Evolutionary conservation across 2,888 invertebrate genomes (phyloP), one percentile per base, ranked within the genome.

Genomic region (Drosophila prostipennis): DNA sequence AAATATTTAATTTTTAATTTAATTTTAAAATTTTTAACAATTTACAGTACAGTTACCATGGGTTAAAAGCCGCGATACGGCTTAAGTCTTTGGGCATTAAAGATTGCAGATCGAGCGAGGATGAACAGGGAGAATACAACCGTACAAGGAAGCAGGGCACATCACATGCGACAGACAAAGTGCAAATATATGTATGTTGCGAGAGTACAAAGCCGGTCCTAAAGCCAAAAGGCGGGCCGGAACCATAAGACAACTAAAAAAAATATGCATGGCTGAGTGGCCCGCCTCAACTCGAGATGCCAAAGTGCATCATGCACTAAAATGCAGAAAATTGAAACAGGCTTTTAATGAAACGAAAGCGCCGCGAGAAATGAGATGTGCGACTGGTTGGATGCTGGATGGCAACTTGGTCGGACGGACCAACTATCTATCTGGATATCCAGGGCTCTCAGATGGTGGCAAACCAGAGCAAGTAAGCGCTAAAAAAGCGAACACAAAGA

Each of bases 321-420:
- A 86, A 86, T 82, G 82, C 86, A 86, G 87, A 89, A 89, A 90
- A 90, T 89, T 87, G 89, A 90, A 90, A 90, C 83, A 85, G 90
- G 89, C 90, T 90, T 90, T 89, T 87, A 89, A 89, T 87, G 88
- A 90, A 81, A 78, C 74, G 78, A 80, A 84, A 83, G 78, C 74
- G 80, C 80, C 80, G 80, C 81, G n/a, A 65, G 46, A 65, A 58
- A 63, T 59, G 59, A 57, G 60, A 51, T 57, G 49, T 40, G 49
- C 29, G 55, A 26, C 29, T 32, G 64, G 45, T 8, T 36, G 45
- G 36, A 42, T n/a, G 16, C 19, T 10, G 45, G 26, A 45, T 26
- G n/a, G 34, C 4, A 10, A 16, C 8, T 37, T 26, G 46, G 14
- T 29, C 29, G 10, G 8, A 26, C 13, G 5, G 29, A 10, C n/a